Base-by-base conservation (phyloP, 2,797 vertebrate species). In the Gymnodraco acuticeps region DNA sequence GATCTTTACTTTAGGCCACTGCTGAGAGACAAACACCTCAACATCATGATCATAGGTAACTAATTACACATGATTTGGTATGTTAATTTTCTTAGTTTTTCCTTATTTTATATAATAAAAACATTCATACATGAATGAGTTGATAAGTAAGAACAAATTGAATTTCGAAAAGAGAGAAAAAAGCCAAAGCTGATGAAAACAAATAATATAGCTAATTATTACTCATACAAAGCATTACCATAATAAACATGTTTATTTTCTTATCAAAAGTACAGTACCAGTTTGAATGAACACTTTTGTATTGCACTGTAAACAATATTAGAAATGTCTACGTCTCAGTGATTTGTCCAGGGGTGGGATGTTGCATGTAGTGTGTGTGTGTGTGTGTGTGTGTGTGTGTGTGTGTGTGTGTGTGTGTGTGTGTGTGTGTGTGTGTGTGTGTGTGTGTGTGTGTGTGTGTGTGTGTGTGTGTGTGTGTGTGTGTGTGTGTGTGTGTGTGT, bases 111-210 rank as follows among this genome's bases (percentile, higher is more conserved):
- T 96, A 94, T 95, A 80, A 81, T 77, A 81, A 95, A 95, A 38
- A 38, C 33, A 96, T 95, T 94, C 94, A 96, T 77, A 81, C 82
- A 87, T 86, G 23, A 91, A 89, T 93, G 89, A 87, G 87, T 80
- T 79, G 65, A 87, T 73, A 90, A 94, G 94, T 93, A 64, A 89
- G 80, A 91, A 85, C 75, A 86, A 89, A 90, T 77, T 62, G 16
- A 80, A 82, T 76, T 80, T 74, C 76, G 81, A 81, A 81, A 58
- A 72, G 48, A 83, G 69, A 81, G 76, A 83, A 82, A 93, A 95
- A 96, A 96, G 94, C 97, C 96, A 97, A 97, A 98, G 96, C 93
- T 95, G 93, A 96, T 94, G 93, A 95, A 93, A 93, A 95, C 85
- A 94, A 93, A 92, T 93, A 93, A 93, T 95, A 93, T 95, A 95